These are phyloP conservation scores for Eilema caniola DNA, from an alignment of 2,888 invertebrate species.

Conservation along the genomic window DNA sequence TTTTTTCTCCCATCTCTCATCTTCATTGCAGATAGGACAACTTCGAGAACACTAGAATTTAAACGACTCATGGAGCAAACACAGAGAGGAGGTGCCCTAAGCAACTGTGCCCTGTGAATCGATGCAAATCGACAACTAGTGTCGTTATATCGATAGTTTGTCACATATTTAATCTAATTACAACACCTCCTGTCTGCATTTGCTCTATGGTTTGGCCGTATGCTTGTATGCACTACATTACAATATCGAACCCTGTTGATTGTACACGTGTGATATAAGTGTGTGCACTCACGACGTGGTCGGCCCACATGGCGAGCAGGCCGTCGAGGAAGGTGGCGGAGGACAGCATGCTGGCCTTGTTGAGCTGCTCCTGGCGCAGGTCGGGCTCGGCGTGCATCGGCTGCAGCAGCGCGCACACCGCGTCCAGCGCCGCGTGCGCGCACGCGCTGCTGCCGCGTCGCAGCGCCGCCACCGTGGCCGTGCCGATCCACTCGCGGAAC, in stretches of 20 bases:
- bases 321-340: constrained; percentile 97
- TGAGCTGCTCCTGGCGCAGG: constrained; percentile 98
- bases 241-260: not conserved
- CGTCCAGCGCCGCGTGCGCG: constrained; percentile 98
- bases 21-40: too few relatives aligned
- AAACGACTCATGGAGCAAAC: too few relatives aligned
- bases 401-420: constrained; percentile 99
- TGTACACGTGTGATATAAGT: not conserved
- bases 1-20: too few relatives aligned
- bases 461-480: constrained; percentile 96
- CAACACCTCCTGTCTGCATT: not conserved
- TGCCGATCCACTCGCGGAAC: constrained; percentile 97
- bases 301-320: constrained; percentile 97
- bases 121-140: too few relatives aligned
- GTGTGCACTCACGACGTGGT: constrained; percentile 93
- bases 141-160: too few relatives aligned
- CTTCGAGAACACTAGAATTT: too few relatives aligned
- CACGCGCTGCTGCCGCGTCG: constrained; percentile 95
- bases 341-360: constrained; percentile 98
- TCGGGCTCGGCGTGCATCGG: constrained; percentile 99
- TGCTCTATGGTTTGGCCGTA: not conserved
- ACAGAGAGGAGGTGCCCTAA: too few relatives aligned
- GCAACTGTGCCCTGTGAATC: too few relatives aligned
- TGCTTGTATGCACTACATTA: too few relatives aligned
- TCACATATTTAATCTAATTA: not conserved